Percentiles rank a stretch among this genome's conserved stretches.
These are phyloP conservation scores for Heterotis niloticus DNA, from an alignment of 2,113 vertebrate genomes.

Conservation along the genomic window DNA sequence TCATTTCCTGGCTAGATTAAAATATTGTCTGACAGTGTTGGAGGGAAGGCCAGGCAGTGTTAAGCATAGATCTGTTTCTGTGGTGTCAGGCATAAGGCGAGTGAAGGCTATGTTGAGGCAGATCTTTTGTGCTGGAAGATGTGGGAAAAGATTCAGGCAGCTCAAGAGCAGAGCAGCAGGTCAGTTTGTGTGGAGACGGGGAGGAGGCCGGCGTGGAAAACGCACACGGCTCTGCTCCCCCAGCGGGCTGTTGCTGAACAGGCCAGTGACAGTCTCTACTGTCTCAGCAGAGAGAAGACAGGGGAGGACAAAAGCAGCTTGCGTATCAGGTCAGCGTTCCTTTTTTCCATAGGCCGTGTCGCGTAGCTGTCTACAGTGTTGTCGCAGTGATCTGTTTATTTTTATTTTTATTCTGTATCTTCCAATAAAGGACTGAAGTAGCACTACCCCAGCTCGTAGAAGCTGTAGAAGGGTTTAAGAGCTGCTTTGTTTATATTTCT, in stretches of 20 bases:
- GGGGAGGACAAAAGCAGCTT: constrained; percentile 76
- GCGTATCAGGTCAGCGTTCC: constrained; percentile 74
- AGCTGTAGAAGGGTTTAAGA: constrained; percentile 14
- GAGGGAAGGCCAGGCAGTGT: constrained; percentile 22
- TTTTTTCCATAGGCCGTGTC: constrained; percentile 67
- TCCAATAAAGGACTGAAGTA: constrained; percentile 33
- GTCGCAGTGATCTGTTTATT: constrained; percentile 22
- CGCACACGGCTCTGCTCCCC: background rate
- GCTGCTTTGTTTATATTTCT: background rate
- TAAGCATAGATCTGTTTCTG: constrained; percentile 31
- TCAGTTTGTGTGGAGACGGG: constrained; percentile 25
- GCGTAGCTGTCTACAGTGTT: constrained; percentile 52
- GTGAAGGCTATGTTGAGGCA: constrained; percentile 33
- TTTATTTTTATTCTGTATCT: constrained; percentile 16
- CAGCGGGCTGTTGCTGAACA: constrained; percentile 22
- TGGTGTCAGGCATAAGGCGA: constrained; percentile 44
- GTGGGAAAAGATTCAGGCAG: constrained; percentile 28
- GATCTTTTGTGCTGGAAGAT: constrained; percentile 26
- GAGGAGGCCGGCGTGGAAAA: background rate
- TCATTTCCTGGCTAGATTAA: background rate
- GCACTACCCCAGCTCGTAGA: constrained; percentile 30
- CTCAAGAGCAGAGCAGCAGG: constrained; percentile 32
- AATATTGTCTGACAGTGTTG: background rate
- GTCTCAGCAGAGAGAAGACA: constrained; percentile 80
- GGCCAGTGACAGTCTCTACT: constrained; percentile 72